Conservation (phyloP, 2,888 invertebrate species). For the Drosophila vallismaia region DNA sequence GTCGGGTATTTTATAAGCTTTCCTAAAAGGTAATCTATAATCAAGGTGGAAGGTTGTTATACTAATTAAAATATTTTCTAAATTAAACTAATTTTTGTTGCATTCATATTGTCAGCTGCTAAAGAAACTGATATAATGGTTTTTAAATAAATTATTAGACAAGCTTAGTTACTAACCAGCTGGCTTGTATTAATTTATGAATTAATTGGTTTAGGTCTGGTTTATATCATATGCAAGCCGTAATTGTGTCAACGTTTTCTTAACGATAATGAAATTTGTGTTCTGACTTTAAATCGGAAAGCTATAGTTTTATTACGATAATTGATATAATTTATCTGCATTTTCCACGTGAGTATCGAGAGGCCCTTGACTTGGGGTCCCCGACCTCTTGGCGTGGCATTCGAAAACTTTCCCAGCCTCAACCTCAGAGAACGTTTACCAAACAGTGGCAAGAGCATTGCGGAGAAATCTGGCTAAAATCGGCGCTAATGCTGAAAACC, state of each 20-base stretch:
- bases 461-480: constrained; percentile 41
- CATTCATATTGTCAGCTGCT: background rate
- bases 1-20: constrained; percentile 4
- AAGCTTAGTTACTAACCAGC: background rate
- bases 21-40: constrained; percentile 11
- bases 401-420: constrained; percentile 30
- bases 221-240: constrained; percentile 2
- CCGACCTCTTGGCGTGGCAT: constrained; percentile 22
- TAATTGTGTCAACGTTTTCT: constrained; percentile 10
- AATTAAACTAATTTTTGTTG: background rate
- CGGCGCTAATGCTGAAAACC: constrained; percentile 58
- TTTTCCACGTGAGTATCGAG: background rate
- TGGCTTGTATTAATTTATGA: constrained; percentile 1
- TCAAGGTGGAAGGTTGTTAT: constrained; percentile 3
- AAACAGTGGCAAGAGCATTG: constrained; percentile 42
- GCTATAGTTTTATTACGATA: background rate
- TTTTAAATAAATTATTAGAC: constrained; percentile 4
- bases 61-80: background rate
- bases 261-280: constrained; percentile 2
- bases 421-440: constrained; percentile 44
- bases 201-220: constrained; percentile 9
- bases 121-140: background rate
- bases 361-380: constrained; percentile 24
- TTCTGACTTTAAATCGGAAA: too few relatives aligned
- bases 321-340: background rate